Evolutionary conservation across 2,113 vertebrate species (phyloP).

Genomic region (Poicephalus meyeri): DNA sequence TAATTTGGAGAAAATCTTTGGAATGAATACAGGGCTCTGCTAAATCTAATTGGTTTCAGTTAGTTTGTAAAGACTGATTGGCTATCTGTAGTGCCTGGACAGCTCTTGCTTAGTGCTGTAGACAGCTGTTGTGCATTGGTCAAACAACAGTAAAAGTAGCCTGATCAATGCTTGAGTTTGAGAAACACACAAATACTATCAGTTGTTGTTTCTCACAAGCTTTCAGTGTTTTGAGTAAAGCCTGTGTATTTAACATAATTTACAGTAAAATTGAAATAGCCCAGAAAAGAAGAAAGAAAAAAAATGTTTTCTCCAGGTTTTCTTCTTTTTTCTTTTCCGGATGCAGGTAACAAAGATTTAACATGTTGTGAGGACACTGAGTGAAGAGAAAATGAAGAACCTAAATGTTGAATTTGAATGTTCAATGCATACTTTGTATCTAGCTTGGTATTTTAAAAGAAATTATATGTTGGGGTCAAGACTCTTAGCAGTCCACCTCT

Average conservation of each 20-base stretch:
- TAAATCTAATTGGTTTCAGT: background rate
- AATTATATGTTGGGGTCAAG: fast-evolving
- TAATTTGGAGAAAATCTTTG: background rate
- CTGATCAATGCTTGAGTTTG: background rate
- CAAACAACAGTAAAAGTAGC: background rate
- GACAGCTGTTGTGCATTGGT: background rate
- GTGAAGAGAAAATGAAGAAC: background rate
- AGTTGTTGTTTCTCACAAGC: background rate
- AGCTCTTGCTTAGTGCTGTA: background rate
- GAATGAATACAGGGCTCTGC: background rate
- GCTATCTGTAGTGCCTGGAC: background rate
- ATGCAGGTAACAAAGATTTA: background rate
- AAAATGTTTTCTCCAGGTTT: background rate
- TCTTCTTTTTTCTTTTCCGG: background rate
- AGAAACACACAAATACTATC: background rate
- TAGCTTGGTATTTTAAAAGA: background rate
- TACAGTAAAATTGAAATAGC: background rate
- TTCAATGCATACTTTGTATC: background rate
- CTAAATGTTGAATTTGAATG: background rate
- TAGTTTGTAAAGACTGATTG: background rate
- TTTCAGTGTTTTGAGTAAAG: background rate
- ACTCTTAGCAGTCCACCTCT: too few relatives aligned
- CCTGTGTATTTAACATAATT: background rate
- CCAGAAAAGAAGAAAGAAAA: background rate
- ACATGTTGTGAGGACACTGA: fast-evolving